Conservation (phyloP, 2,113 vertebrate genomes). For the Scytalopus superciliaris region DNA sequence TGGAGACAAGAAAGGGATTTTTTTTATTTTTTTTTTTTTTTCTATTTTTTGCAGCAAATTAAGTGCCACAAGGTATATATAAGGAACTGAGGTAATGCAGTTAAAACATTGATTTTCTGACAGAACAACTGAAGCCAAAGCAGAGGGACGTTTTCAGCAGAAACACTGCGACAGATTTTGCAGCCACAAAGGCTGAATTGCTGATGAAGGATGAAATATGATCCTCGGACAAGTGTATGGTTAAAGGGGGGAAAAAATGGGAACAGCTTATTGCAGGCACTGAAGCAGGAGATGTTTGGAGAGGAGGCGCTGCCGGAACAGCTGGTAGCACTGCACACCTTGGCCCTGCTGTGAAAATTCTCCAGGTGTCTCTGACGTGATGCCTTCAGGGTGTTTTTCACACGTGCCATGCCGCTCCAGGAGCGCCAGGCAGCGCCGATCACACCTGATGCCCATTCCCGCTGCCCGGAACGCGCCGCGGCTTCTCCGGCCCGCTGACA, state of each 20-base stretch:
- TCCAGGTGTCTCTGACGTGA: constrained; percentile 81
- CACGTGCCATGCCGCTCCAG: constrained; percentile 54
- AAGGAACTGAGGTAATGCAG: constrained; percentile 62
- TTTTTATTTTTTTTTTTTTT: constrained; percentile 4
- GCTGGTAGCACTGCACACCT: constrained; percentile 79
- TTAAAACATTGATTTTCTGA: constrained; percentile 74
- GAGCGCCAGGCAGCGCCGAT: constrained; percentile 77
- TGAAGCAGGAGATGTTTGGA: constrained; percentile 66
- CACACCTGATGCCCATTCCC: constrained; percentile 82
- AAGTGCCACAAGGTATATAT: constrained; percentile 75
- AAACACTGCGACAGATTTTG: constrained; percentile 64
- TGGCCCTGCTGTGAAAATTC: constrained; percentile 82
- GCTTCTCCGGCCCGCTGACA: constrained; percentile 50
- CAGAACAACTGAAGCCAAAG: constrained; percentile 43
- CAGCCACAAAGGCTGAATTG: constrained; percentile 28
- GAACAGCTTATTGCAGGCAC: constrained; percentile 14
- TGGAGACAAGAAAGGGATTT: constrained; percentile 76
- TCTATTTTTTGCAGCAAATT: constrained; percentile 70
- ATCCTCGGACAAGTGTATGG: constrained; percentile 11
- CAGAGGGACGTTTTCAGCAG: constrained; percentile 36
- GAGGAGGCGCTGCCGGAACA: constrained; percentile 46
- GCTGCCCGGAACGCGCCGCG: constrained; percentile 29
- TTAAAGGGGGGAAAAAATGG: constrained; percentile 23
- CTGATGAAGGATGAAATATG: constrained; percentile 66
- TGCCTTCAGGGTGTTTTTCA: constrained; percentile 77